Base-by-base conservation (phyloP, 2,797 vertebrate species). In the Mastacembelus armatus region DNA sequence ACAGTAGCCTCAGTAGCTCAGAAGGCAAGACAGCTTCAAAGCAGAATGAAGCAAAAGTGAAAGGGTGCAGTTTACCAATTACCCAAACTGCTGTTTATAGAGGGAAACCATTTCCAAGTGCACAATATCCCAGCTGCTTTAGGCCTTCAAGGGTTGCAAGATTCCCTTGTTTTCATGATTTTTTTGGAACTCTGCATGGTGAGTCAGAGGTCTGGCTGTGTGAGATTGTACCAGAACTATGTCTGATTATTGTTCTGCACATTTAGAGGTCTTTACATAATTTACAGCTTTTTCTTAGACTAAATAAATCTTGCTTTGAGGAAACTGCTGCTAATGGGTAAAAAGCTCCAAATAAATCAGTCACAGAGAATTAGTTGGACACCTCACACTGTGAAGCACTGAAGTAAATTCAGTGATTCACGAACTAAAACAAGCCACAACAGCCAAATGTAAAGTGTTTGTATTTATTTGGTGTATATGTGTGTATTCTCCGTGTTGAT, bases 391-490 rank as follows among this genome's bases (percentile, higher is more conserved):
- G 32, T 36, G 66, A 63, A 59, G 67, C 71, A 56, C 59, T 50
- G 57, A 71, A 51, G 71, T 45, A 76, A 74, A 75, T 65, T 71
- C 64, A 58, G 65, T 27, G 35, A 76, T 54, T 62, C 29, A 70
- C 68, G 49, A 63, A 77, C 59, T 60, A 71, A 85, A 77, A 67
- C 69, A 58, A 69, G 67, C 55, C 50, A 55, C 42, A 43, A 22
- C 70, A 40, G 61, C 36, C 30, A 43, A 67, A 59, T 33, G 21
- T 40, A 35, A n/a, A n/a, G n/a, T n/a, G n/a, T n/a, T n/a, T 33
- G 15, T 33, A 3, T 36, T 21, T 27, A 39, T 50, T n/a, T 48
- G 10, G n/a, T n/a, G n/a, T n/a, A n/a, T 29, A 16, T 55, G 52
- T 59, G 63, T 61, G 33, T 59, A 39, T 56, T 42, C 50, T 52